A percentile compares a stretch with the other conserved stretches of the same genome.
Conservation (phyloP, 2,797 vertebrate species). For the Pristis pectinata region DNA sequence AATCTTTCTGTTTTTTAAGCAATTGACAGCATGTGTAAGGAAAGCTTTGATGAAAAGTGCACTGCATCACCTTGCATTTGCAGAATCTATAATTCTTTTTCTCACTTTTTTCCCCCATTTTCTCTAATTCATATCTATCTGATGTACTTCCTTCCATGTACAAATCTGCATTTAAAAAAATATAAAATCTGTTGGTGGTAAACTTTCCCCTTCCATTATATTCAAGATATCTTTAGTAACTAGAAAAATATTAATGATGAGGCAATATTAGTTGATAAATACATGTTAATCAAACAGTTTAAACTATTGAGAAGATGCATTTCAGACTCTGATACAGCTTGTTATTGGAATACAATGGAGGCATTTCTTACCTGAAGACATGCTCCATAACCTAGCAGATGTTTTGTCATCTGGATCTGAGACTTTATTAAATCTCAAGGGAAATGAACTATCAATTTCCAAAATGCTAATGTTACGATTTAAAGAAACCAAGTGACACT, state of each 20-base stretch:
- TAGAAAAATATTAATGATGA: neutral
- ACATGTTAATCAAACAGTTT: neutral
- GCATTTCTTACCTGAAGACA: neutral
- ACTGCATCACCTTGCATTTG: neutral
- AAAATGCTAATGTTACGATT: neutral
- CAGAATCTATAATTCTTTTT: neutral
- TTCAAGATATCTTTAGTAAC: neutral
- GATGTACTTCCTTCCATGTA: neutral
- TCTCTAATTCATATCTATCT: neutral
- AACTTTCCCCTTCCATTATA: neutral
- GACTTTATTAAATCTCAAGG: neutral
- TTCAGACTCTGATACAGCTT: neutral
- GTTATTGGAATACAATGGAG: too few species aligned
- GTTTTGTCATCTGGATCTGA: neutral
- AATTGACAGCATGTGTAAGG: neutral
- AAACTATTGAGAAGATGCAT: neutral
- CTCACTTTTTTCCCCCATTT: too few species aligned
- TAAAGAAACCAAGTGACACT: neutral
- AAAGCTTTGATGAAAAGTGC: neutral
- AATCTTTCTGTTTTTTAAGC: neutral
- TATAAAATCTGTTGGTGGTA: neutral
- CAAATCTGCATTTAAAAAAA: neutral
- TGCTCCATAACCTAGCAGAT: neutral
- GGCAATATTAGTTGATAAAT: neutral
- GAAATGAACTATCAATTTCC: neutral